A percentile compares a stretch with the other conserved stretches of the same genome.
Evolutionary conservation across 2,888 invertebrate genomes (phyloP).

Genomic region (Liposcelis brunnea): DNA sequence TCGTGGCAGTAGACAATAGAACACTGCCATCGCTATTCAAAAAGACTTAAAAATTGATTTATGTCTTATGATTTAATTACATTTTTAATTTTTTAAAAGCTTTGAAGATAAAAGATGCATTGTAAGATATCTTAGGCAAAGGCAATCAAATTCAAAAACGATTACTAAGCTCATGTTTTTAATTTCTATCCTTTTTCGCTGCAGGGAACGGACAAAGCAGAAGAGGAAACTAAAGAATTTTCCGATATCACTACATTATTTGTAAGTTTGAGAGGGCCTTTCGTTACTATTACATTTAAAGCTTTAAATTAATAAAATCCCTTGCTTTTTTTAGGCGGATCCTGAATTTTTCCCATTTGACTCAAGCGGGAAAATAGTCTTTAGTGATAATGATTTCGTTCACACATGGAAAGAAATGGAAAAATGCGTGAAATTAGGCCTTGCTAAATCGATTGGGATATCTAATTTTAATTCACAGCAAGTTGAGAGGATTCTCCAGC

Average conservation of each 20-base stretch:
- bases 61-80: not conserved
- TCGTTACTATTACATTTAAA: too few relatives aligned
- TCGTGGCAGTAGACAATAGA: too few relatives aligned
- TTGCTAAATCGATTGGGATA: slow-evolving; percentile 56
- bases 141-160: too few relatives aligned
- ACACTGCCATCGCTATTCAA: too few relatives aligned
- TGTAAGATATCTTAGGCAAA: too few relatives aligned
- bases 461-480: slow-evolving; percentile 70
- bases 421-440: slow-evolving; percentile 44
- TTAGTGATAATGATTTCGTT: slow-evolving; percentile 49
- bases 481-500: slow-evolving; percentile 43
- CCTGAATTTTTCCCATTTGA: slow-evolving; percentile 42
- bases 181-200: not conserved
- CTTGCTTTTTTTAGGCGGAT: slow-evolving; percentile 45
- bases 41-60: too few relatives aligned
- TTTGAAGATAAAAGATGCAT: too few relatives aligned
- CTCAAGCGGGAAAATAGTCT: slow-evolving; percentile 37
- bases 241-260: not conserved
- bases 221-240: not conserved
- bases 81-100: too few relatives aligned
- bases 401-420: slow-evolving; percentile 66
- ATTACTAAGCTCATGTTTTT: too few relatives aligned
- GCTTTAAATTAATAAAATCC: too few relatives aligned
- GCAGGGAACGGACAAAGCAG: slow-evolving; percentile 1
- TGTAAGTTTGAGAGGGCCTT: not conserved